Evolutionary conservation across 1,140 invertebrate genomes (phyloP), one percentile per base, ranked within the genome.

Genomic region (Trichoplusia ni): DNA sequence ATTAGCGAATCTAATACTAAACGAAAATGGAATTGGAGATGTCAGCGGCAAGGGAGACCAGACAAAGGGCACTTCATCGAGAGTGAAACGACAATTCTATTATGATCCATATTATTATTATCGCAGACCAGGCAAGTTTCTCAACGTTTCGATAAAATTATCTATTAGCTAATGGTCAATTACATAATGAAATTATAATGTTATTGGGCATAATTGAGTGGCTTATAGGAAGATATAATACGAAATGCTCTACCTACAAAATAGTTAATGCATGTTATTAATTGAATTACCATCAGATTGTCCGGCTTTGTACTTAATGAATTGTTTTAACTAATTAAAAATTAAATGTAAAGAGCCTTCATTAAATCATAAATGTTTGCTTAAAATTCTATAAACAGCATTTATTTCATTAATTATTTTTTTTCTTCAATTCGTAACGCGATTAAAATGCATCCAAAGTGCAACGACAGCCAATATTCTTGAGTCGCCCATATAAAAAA

Each of bases 41-140:
- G 62, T 19, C 51, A 49, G 56, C 9, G 6, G 38, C 21, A 37
- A 47, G 7, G 33, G 23, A 37, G 42, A 61, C 21, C 21, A 51
- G 14, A 58, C 64, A 51, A 49, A 67, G 47, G 51, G 64, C 16
- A 23, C 19, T 5, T 63, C 64, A 61, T 60, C 68, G 31, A 69
- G 80, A 66, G 71, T 77, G 18, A 82, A 77, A 61, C 69, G 80
- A 14, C 80, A 82, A 31, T 78, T 67, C 44, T 60, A 66, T 42
- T 73, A 69, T 31, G 58, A 67, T 53, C 71, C 71, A 14, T 70
- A 73, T 56, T 38, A 33, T 14, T 29, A 51, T 33, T 69, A 66
- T 46, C 29, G 46, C 13, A 64, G 69, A 29, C 21, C 40, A 56
- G 38, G 75, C 70, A 68, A 69, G 69, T 67, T 51, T 42, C 7